phyloP scores from a whole-genome alignment of 2,113 vertebrate genomes.

The Otis tarda region DNA sequence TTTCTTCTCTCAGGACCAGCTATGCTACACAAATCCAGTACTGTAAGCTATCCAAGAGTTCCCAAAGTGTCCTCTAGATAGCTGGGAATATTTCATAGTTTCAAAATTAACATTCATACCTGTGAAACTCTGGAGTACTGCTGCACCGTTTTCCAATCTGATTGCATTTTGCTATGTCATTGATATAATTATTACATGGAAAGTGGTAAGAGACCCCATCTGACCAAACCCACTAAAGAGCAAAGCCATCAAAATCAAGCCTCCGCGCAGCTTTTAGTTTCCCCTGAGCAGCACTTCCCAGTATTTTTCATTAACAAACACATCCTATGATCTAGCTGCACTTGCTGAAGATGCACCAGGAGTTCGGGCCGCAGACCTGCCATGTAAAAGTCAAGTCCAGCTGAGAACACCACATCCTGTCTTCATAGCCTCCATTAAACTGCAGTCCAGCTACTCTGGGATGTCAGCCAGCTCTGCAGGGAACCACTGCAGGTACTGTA shows the following conservation, averaged over 20 bases:
- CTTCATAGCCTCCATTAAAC: background rate
- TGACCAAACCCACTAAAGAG: background rate
- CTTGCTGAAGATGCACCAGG: background rate
- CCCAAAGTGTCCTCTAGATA: background rate
- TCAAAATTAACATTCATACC: background rate
- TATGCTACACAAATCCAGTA: background rate
- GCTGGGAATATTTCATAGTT: background rate
- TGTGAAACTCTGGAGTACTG: background rate
- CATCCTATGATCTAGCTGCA: background rate
- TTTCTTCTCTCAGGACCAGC: background rate
- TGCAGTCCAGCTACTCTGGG: conserved; percentile 16
- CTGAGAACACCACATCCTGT: background rate
- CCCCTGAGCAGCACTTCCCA: background rate
- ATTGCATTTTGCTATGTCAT: background rate
- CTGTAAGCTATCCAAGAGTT: background rate
- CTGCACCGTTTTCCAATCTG: background rate
- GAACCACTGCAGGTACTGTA: conserved; percentile 1
- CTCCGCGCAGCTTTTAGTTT: background rate
- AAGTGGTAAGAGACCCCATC: background rate
- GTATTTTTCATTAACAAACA: conserved; percentile 20
- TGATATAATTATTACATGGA: background rate
- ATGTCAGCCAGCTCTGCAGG: conserved; percentile 34
- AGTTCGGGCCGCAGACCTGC: background rate
- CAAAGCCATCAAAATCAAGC: conserved; percentile 24
- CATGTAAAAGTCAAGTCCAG: background rate